Conservation (phyloP, 2,113 vertebrate genomes). For the Platichthys stellatus region DNA sequence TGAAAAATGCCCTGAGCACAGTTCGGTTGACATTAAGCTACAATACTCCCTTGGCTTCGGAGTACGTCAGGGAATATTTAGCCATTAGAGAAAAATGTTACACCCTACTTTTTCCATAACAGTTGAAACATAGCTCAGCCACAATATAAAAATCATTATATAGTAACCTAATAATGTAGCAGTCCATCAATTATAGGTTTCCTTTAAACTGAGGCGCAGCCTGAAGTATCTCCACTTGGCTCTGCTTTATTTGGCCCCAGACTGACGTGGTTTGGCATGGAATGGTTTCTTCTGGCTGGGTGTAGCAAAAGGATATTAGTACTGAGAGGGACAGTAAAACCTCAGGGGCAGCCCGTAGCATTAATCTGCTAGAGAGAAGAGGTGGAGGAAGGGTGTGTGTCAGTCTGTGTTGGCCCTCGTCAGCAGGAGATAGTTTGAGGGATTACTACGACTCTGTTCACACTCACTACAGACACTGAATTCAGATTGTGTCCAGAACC, state of each 20-base stretch:
- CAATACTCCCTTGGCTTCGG: conserved; percentile 1
- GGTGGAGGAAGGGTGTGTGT: conserved; percentile 56
- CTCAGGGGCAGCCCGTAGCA: conserved; percentile 43
- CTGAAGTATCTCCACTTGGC: conserved; percentile 42
- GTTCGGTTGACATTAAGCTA: conserved; percentile 6
- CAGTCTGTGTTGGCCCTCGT: conserved; percentile 39
- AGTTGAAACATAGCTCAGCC: not conserved
- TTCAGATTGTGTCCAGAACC: not conserved
- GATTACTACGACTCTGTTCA: conserved; percentile 27
- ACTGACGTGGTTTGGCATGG: conserved; percentile 56
- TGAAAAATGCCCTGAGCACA: conserved; percentile 16
- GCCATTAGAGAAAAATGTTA: conserved; percentile 22
- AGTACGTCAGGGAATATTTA: conserved; percentile 2
- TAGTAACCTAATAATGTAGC: conserved; percentile 16
- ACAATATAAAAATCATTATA: conserved; percentile 11
- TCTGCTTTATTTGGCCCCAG: conserved; percentile 59
- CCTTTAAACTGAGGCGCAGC: conserved; percentile 30
- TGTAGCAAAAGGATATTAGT: conserved; percentile 61
- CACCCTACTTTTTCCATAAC: conserved; percentile 12
- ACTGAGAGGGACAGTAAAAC: conserved; percentile 64
- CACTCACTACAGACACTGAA: conserved; percentile 5
- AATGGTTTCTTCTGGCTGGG: conserved; percentile 59
- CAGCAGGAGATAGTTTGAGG: conserved; percentile 17
- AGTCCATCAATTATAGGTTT: conserved; percentile 32
- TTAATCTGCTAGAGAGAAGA: conserved; percentile 63